A percentile compares a stretch with the other conserved stretches of the same genome.
Conservation (phyloP, 1,140 invertebrate genomes). For the Lysiphlebus fabarum region DNA sequence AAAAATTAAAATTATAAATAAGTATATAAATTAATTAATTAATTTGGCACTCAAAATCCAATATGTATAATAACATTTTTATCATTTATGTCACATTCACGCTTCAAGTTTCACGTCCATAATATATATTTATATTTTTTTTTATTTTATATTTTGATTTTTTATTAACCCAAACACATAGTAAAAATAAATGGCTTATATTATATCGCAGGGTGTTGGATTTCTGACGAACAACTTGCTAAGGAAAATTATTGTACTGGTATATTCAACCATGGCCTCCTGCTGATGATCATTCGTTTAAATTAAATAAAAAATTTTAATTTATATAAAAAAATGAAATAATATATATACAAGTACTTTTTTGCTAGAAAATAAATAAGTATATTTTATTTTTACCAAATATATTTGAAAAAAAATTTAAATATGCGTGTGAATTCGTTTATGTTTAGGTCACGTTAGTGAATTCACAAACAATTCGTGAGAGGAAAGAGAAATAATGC, state of each 20-base stretch:
- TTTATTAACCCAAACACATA: too few relatives aligned
- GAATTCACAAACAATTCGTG: conserved; percentile 28
- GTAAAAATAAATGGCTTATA: too few relatives aligned
- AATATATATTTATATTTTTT: background rate
- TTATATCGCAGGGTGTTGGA: conserved; percentile 10
- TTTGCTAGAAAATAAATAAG: too few relatives aligned
- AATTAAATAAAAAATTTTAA: too few relatives aligned
- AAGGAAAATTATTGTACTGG: conserved; percentile 15
- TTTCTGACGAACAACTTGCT: conserved; percentile 17
- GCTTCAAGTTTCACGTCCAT: conserved; percentile 21
- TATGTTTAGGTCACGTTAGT: conserved; percentile 33
- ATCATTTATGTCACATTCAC: conserved; percentile 26
- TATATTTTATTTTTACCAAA: conserved; percentile 5
- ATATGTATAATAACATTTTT: background rate
- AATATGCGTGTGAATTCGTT: conserved; percentile 44
- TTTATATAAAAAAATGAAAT: too few relatives aligned
- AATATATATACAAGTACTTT: too few relatives aligned
- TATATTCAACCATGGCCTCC: background rate
- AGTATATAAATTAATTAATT: conserved; percentile 22
- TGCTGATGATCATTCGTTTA: background rate
- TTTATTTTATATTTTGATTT: background rate
- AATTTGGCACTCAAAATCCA: conserved; percentile 17
- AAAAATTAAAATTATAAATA: background rate
- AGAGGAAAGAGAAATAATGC: too few relatives aligned
- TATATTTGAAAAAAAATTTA: conserved; percentile 10